Conservation (phyloP, 2,888 invertebrate species). For the Luperina nickerlii region DNA sequence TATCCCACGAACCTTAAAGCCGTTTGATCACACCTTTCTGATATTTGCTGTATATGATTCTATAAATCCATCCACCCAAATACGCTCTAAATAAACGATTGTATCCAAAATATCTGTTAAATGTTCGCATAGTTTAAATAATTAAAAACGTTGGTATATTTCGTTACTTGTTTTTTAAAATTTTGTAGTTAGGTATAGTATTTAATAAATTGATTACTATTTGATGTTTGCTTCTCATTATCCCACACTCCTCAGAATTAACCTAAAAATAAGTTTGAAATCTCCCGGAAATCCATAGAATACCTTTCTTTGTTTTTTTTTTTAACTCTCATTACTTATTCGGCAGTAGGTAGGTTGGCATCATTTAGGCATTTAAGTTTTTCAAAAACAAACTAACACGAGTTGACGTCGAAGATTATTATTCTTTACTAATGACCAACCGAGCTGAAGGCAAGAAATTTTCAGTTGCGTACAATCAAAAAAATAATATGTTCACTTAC, state of each 20-base stretch:
- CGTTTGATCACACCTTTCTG: not conserved
- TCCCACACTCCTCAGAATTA: not conserved
- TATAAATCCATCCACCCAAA: not conserved
- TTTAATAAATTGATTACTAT: slow-evolving; percentile 55
- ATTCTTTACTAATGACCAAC: not conserved
- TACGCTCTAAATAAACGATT: slow-evolving; percentile 5
- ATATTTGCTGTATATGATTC: not conserved
- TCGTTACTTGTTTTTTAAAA: slow-evolving; percentile 60
- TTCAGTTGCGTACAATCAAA: not conserved
- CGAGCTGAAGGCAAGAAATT: not conserved
- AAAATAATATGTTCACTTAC: not conserved
- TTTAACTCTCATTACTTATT: not conserved
- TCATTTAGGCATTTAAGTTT: not conserved
- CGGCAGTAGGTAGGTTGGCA: not conserved
- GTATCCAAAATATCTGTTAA: slow-evolving; percentile 49
- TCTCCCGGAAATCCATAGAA: not conserved
- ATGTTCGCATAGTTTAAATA: slow-evolving; percentile 62
- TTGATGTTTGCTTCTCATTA: slow-evolving; percentile 21
- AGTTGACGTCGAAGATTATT: not conserved
- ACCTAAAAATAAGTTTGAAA: not conserved
- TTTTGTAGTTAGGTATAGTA: slow-evolving; percentile 56
- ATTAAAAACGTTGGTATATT: slow-evolving; percentile 55
- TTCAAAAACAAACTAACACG: not conserved
- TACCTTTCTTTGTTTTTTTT: not conserved
- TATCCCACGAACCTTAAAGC: not conserved